Base-by-base conservation (phyloP, 1,140 invertebrate species). In the Periplaneta americana region DNA sequence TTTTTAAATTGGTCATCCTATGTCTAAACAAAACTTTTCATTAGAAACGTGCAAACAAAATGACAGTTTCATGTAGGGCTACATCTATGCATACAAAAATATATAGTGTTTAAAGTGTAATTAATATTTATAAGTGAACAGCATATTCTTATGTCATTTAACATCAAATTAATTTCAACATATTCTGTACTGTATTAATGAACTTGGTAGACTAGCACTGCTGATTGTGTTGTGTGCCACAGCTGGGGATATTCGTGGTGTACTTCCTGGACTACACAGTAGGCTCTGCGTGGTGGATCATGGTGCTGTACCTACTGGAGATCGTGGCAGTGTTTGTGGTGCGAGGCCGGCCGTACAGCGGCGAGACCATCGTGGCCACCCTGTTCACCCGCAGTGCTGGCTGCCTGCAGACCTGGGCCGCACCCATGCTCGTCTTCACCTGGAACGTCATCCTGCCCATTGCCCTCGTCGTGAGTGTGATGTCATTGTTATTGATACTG, bases 371-470 rank as follows among this genome's bases (percentile, higher is more conserved):
- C 74, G 95, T 96, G 1, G 91, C 92, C 8, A 86, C 88, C 22
- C 87, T 89, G 18, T 90, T 91, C 80, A 88, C 90, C 34, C 90
- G 91, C 15, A 90, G 90, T 0, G 87, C 89, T 80, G 87, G 88
- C 48, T 92, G 89, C 82, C 84, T 92, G 18, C 87, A 88, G 34
- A 88, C 89, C 75, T 91, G 93, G 89, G 91, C 91, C 11, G 93
- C 94, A 13, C 91, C 93, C 5, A 87, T 96, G 34, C 87, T 97
- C 6, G 94, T 95, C n/a, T 95, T 97, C 85, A 93, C 93, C 1
- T 98, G 96, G 96, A 97, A 96, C 86, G 94, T 97, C 9, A 89
- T 96, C 78, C 86, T 97, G 81, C 96, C 96, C 5, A 93, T 96
- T 75, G 89, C 91, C 10, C 87, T 97, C 75, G 92, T 95, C 88